Evolutionary conservation across 2,888 invertebrate species (phyloP).

Genomic region (Coecobrya sp.): DNA sequence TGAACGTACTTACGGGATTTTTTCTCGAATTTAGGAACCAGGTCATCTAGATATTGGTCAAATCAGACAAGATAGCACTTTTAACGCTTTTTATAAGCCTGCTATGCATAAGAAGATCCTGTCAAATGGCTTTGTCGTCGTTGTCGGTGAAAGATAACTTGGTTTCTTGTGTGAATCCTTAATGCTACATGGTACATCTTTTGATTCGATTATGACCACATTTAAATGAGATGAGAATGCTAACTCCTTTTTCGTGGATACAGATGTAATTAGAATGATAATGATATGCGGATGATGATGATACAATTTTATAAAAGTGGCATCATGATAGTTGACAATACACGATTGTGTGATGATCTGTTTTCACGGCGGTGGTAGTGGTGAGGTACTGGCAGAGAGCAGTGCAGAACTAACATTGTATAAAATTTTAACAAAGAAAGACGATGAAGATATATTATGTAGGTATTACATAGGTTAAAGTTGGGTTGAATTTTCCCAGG

Average conservation of each 20-base stretch:
- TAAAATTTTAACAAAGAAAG: not conserved
- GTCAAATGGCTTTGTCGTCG: slow-evolving; percentile 51
- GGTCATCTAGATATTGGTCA: slow-evolving; percentile 81
- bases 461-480: slow-evolving; percentile 9
- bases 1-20: slow-evolving; percentile 75
- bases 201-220: slow-evolving; percentile 72
- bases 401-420: not conserved
- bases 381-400: not conserved
- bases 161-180: slow-evolving; percentile 51
- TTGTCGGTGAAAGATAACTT: slow-evolving; percentile 37
- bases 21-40: slow-evolving; percentile 74
- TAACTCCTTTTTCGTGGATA: slow-evolving; percentile 53
- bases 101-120: slow-evolving; percentile 47
- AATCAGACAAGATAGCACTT: slow-evolving; percentile 72
- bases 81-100: slow-evolving; percentile 46
- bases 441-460: slow-evolving; percentile 25
- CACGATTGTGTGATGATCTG: slow-evolving; percentile 23
- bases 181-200: not conserved
- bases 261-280: slow-evolving; percentile 50
- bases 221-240: slow-evolving; percentile 22
- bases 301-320: slow-evolving; percentile 39
- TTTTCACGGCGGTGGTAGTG: not conserved
- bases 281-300: not conserved
- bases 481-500: slow-evolving; percentile 45
- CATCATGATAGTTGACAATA: slow-evolving; percentile 45